These are phyloP conservation scores for Eulemur macaco DNA, from an alignment of 2,113 vertebrate genomes.

Conservation along the genomic window DNA sequence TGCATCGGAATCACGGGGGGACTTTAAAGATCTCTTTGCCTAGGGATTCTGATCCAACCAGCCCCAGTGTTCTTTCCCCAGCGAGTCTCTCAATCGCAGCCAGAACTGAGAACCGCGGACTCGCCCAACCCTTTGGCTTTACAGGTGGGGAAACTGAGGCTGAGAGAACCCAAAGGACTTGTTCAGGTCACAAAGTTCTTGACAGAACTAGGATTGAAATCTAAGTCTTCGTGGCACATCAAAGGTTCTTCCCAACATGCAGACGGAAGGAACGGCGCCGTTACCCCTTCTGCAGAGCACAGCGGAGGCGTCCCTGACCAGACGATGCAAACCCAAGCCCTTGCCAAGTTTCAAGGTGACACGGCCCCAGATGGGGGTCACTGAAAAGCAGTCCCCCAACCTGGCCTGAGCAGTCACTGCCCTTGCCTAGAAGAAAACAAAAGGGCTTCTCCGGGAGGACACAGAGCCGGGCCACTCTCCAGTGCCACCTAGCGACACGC, in stretches of 20 bases:
- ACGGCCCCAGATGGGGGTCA: no score
- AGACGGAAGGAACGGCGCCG: not conserved
- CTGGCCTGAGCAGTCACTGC: not conserved
- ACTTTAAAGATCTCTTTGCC: no score
- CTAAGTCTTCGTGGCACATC: no score
- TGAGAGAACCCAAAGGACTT: not conserved
- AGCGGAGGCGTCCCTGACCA: not conserved
- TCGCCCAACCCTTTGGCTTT: not conserved
- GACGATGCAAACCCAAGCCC: not conserved
- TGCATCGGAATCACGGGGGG: not conserved
- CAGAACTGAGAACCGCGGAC: not conserved
- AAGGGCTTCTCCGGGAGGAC: no score
- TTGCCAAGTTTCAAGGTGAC: not conserved
- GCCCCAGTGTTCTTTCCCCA: accelerated
- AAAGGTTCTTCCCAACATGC: accelerated
- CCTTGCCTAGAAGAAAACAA: not conserved
- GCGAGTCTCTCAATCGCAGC: accelerated
- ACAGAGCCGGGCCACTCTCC: not conserved
- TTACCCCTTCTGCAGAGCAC: not conserved
- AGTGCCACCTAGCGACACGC: conserved; percentile 43
- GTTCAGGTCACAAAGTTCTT: not conserved
- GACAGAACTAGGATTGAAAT: not conserved
- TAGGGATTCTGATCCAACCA: not conserved
- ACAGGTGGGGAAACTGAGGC: not conserved
- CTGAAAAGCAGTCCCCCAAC: no score